Base-by-base conservation (phyloP, 1,140 invertebrate species). In the Ceratina calcarata region DNA sequence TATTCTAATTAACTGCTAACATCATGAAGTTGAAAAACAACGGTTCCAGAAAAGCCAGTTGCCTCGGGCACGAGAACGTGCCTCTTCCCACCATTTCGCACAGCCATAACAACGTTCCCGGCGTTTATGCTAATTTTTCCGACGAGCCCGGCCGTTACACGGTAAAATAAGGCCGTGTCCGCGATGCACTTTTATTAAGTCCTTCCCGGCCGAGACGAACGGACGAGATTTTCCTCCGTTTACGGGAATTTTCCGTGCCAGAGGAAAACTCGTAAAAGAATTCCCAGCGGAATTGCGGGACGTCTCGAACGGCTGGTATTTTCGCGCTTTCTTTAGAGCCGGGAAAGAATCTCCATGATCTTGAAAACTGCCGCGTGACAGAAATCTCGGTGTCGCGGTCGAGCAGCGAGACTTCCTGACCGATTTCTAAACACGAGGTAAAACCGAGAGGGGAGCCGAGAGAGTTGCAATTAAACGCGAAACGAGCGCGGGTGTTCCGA, bases 71-170 rank as follows among this genome's bases (percentile, higher is more conserved):
- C 13, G 22, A 62, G 24, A 20, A 71, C n/a, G 20, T n/a, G 15
- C n/a, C 37, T 22, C 27, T 53, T 78, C 20, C 67, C 67, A 69
- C n/a, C 49, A 16, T 55, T 18, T 32, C 22, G 57, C 13, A 70
- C 24, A n/a, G 3, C 24, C 66, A 22, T 78, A 70, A 76, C 45
- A 68, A 45, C 67, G 75, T 78, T 71, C 49, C 67, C 55, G 45
- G 60, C 72, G 79, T 67, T 85, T 85, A 87, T 85, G 83, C 79
- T 83, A 87, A 87, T 87, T 83, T 70, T 55, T 72, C 69, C 51
- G 57, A 58, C 53, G 55, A 71, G 27, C 71, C 80, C 65, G 76
- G 68, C 60, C 69, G 72, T 87, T 85, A 82, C 77, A 18, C 58
- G 70, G 20, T 77, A 79, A 77, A 85, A 87, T 78, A 82, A 80